Base-by-base conservation (phyloP, 2,113 vertebrate genomes). In the Puntigrus tetrazona region DNA sequence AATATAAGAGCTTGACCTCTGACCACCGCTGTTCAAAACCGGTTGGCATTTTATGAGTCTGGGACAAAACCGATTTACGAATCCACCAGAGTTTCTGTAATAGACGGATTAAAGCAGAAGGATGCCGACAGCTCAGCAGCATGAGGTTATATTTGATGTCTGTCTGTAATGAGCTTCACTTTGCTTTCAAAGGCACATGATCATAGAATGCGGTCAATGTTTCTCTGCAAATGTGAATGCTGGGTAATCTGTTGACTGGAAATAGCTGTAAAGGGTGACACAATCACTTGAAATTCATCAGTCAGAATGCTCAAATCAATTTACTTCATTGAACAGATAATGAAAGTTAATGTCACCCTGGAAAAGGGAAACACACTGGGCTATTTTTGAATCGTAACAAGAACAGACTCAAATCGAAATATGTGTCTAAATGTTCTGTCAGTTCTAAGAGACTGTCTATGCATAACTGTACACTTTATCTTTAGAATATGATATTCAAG, bases 101-200 rank as follows among this genome's bases (percentile, higher is more conserved):
- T 45, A 27, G 69, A 43, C 45, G 70, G 70, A 73, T 73, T 43
- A 73, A 45, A 73, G 36, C 69, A 73, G 69, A 73, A 43, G 38
- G 6, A 41, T 13, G 38, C 69, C n/a, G 11, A 27, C 69, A 72
- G 38, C 38, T 43, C n/a, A 3, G 4, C 69, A 27, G 69, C n/a
- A 41, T 14, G 69, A 73, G 38, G 25, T 41, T 73, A 3, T 43
- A 73, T 73, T 43, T 73, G 70, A 73, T 27, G 70, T 73, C 38
- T 73, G 70, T 73, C 38, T 73, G n/a, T 73, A 73, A 73, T 73
- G 38, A 73, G 70, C 36, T 11, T 73, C 11, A 3, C 38, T 73
- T 43, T 27, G 67, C 20, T 38, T 70, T 38, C 34, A 38, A n/a
- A 16, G 69, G 11, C 7, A 0, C 14, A 34, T 20, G 63, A 34